Evolutionary conservation across 2,113 vertebrate genomes (phyloP), one percentile per base, ranked within the genome.

Genomic region (Proteles cristata): DNA sequence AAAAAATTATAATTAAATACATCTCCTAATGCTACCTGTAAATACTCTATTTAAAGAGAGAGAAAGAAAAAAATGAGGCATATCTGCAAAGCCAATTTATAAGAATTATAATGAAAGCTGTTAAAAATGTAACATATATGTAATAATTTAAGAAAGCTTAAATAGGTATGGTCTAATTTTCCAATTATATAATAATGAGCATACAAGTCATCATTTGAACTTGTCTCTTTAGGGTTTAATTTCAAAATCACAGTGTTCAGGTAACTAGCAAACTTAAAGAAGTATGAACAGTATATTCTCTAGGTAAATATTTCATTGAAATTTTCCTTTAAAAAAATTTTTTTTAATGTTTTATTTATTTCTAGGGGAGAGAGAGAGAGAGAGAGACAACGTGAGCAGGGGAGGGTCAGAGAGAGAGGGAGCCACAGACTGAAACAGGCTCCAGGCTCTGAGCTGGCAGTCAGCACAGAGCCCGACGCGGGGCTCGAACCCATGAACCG

Each of bases 1-100:
- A 89, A 84, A 97, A 97, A 58, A 23, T 21, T 86, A 0, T 35
- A 33, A 58, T 85, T 93, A 94, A 92, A 86, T 7, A 39, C 28
- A 79, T 11, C 35, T 77, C 15, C 43, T 50, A 84, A 39, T 81
- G n/a, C 23, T 86, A 63, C 23, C 16, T 17, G 21, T n/a, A 86
- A 83, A 82, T 66, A 69, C 4, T 31, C 8, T 26, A 21, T 74
- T 89, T 58, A 39, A 80, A 82, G 43, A 88, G 33, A 25, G 12
- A 43, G n/a, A 35, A 21, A 33, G 71, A 81, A 26, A 48, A 69
- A 53, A 77, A 26, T 50, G 31, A 35, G 23, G 55, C 23, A 68
- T 66, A 21, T 25, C 10, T 73, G 3, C 39, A 95, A 80, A 88
- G 39, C 7, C 63, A 97, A 73, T 10, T 17, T 35, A 35, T 17